phyloP scores from a whole-genome alignment of 2,113 vertebrate genomes.

The Daphoenositta chrysoptera region DNA sequence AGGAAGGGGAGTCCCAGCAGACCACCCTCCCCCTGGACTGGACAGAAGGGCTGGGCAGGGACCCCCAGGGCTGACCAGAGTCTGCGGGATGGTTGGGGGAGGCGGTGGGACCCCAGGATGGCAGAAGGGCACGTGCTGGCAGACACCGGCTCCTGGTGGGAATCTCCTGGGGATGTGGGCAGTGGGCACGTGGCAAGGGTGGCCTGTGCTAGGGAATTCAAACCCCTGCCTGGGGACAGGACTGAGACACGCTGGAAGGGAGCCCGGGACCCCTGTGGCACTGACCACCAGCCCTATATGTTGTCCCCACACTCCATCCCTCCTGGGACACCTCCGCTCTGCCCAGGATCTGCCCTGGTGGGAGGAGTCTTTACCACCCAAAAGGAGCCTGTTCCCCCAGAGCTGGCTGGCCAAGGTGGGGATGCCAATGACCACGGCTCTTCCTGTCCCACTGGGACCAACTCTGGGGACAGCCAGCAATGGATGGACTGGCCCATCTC shows the following conservation, averaged over 20 bases:
- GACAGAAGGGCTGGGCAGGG: not conserved
- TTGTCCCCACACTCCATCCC: fast-evolving
- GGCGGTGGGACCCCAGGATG: not conserved
- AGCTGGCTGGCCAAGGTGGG: fast-evolving
- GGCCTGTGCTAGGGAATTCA: not conserved
- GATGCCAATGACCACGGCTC: fast-evolving
- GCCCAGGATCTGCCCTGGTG: not conserved
- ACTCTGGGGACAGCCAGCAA: not conserved
- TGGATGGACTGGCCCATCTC: not conserved
- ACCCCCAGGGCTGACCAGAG: not conserved
- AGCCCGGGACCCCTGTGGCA: not conserved
- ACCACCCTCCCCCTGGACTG: not conserved
- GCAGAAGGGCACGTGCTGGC: not conserved
- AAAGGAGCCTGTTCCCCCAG: not conserved
- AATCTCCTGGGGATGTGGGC: not conserved
- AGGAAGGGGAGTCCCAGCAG: not conserved
- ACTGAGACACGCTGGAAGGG: not conserved
- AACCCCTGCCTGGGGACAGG: not conserved
- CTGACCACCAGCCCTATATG: not conserved
- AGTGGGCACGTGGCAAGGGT: fast-evolving
- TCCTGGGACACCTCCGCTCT: not conserved
- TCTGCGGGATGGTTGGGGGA: not conserved
- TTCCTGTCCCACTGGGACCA: fast-evolving
- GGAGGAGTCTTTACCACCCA: not conserved
- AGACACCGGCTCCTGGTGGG: not conserved